Percentiles rank a stretch among this genome's conserved stretches.
Evolutionary conservation across 2,113 vertebrate genomes (phyloP).

Genomic region (Zingel zingel): DNA sequence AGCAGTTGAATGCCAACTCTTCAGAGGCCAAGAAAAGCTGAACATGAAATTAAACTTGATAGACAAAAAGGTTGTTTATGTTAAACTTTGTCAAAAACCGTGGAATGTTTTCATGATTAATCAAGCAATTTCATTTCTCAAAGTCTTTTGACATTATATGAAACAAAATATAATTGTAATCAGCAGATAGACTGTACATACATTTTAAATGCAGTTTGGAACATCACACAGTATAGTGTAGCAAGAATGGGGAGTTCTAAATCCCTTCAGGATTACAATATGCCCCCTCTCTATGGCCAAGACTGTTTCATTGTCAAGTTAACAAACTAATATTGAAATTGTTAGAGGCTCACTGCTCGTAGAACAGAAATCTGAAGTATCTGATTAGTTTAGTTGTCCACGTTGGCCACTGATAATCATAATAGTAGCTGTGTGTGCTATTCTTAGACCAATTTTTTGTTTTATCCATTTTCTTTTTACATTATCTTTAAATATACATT

Average conservation of each 20-base stretch:
- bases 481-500: neutral
- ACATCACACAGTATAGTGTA: neutral
- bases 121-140: neutral
- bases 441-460: too few relatives aligned
- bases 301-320: neutral
- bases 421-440: neutral
- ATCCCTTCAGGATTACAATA: neutral
- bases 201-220: neutral
- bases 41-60: constrained; percentile 6
- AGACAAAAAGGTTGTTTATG: neutral
- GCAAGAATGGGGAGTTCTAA: neutral
- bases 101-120: neutral
- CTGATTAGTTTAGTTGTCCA: too few relatives aligned
- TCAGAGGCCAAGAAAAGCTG: neutral
- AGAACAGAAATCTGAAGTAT: neutral
- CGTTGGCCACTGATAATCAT: neutral
- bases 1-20: neutral
- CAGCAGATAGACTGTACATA: neutral
- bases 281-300: neutral
- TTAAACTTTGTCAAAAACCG: neutral
- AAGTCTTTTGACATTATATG: neutral
- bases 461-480: neutral
- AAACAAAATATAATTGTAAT: neutral
- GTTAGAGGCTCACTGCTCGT: neutral
- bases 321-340: neutral